phyloP scores from a whole-genome alignment of 1,140 invertebrate species.

The Agrypnia vestita region DNA sequence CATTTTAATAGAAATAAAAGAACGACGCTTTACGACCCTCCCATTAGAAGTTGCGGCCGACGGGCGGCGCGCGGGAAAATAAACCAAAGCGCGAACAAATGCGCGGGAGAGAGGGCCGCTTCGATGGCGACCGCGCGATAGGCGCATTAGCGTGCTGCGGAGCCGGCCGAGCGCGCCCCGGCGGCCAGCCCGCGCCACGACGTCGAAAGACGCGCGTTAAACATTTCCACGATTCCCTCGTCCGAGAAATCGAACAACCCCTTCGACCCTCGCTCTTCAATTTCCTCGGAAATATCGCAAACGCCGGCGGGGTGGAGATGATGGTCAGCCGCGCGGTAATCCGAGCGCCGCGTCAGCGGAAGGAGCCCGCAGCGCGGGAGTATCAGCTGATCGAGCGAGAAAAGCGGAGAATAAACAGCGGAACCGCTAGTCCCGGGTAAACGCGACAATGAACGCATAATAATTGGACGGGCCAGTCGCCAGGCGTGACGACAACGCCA shows the following conservation, averaged over 20 bases:
- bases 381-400: slow-evolving; percentile 4
- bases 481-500: too few species aligned
- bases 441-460: neutral
- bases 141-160: slow-evolving; percentile 7
- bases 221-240: too few species aligned
- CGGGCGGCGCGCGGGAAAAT: slow-evolving; percentile 41
- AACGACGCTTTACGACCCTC: slow-evolving; percentile 41
- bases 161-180: neutral
- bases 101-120: slow-evolving; percentile 26
- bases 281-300: slow-evolving; percentile 6
- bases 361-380: slow-evolving; percentile 2
- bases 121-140: slow-evolving; percentile 18
- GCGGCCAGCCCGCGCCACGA: too few species aligned
- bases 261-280: neutral
- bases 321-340: neutral
- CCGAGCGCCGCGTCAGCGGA: neutral
- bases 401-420: neutral
- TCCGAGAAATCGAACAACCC: neutral
- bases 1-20: slow-evolving; percentile 47
- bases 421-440: neutral
- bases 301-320: neutral
- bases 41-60: slow-evolving; percentile 49
- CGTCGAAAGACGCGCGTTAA: too few species aligned
- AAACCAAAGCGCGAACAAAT: slow-evolving; percentile 24
- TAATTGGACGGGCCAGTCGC: neutral